Evolutionary conservation across 2,113 vertebrate genomes (phyloP).

Genomic region (Entomyzon cyanotis): DNA sequence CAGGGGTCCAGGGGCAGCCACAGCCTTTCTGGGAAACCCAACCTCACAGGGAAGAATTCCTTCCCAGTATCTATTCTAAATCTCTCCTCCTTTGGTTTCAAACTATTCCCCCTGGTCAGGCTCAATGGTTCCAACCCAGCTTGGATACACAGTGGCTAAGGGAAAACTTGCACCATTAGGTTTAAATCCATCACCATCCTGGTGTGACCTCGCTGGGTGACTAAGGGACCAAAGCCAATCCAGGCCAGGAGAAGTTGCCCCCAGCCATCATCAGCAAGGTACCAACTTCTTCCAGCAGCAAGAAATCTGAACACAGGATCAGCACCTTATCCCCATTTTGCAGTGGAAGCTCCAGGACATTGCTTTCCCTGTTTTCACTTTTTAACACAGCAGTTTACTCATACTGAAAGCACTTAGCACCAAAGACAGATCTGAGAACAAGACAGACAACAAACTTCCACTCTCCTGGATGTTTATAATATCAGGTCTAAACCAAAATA

Average conservation of each 20-base stretch:
- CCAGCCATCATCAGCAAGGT: neutral
- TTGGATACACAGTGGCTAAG: neutral
- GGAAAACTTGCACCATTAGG: neutral
- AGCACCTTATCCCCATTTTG: neutral
- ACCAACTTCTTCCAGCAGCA: neutral
- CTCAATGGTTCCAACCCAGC: neutral
- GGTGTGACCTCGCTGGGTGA: neutral
- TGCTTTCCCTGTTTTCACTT: neutral
- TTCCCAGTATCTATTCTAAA: neutral
- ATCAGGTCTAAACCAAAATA: neutral
- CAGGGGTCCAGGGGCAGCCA: neutral
- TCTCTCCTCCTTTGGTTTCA: neutral
- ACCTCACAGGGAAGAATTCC: neutral
- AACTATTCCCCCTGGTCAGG: accelerated
- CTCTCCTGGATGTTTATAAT: neutral
- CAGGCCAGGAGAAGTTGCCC: neutral
- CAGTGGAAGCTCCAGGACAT: neutral
- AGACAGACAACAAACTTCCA: neutral
- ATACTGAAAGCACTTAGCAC: neutral
- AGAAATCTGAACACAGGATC: neutral
- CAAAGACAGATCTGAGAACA: neutral
- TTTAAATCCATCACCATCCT: accelerated
- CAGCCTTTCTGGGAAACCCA: neutral
- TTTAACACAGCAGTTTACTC: neutral
- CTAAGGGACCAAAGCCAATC: neutral